Conservation (phyloP, 2,797 vertebrate species). For the Malurus leucopterus region DNA sequence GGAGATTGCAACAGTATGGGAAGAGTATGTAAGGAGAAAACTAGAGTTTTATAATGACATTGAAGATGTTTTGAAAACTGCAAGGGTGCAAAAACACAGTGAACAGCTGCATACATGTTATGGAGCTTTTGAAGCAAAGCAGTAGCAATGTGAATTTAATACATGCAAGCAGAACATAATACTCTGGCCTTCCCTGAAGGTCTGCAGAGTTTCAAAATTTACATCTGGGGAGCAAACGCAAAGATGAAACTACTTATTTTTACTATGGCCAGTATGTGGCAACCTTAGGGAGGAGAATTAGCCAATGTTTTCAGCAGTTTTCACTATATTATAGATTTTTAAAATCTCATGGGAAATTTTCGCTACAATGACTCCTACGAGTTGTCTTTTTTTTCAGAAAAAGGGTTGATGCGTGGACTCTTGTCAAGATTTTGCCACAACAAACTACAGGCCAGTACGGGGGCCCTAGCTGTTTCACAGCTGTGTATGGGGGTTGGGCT, state of each 20-base stretch:
- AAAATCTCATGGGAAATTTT: background rate
- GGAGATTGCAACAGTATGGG: background rate
- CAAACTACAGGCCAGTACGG: background rate
- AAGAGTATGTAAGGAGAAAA: background rate
- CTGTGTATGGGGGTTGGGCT: too few species aligned
- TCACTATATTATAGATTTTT: background rate
- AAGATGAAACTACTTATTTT: background rate
- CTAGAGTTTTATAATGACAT: background rate
- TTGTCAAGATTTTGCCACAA: background rate
- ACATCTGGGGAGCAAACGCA: background rate
- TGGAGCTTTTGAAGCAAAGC: background rate
- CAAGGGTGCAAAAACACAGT: background rate
- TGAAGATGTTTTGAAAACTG: background rate
- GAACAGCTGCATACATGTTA: rapidly evolving
- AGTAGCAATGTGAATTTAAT: background rate
- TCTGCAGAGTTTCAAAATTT: background rate
- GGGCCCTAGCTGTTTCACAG: too few species aligned
- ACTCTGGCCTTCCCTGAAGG: background rate
- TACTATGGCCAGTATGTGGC: background rate
- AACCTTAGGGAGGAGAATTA: background rate
- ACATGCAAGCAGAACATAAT: background rate
- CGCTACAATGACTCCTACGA: background rate
- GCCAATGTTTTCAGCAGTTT: background rate
- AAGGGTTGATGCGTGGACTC: background rate
- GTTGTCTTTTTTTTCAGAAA: background rate